Evolutionary conservation across 2,888 invertebrate genomes (phyloP), one percentile per base, ranked within the genome.

Genomic region (Digitonthophagus gazella): DNA sequence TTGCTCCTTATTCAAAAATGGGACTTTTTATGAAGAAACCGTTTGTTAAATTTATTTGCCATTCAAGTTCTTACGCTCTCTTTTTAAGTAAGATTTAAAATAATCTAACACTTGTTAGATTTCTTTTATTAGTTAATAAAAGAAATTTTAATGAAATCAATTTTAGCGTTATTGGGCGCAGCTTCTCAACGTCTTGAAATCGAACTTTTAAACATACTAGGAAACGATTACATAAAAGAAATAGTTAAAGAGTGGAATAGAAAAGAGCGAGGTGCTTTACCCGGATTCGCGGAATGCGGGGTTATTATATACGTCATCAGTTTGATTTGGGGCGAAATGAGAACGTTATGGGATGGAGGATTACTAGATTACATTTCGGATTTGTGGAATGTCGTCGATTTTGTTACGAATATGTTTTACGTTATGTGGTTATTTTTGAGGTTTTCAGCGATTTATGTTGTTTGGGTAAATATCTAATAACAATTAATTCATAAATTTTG

Each of bases 321-420:
- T 86, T 86, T 98, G 69, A 93, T 98, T 76, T 96, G 96, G 90
- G 92, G 93, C 28, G 98, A 99, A 86, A 91, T 98, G 73, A 90
- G 94, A 80, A 88, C 96, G 2, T 83, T 99, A 6, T 98, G 97
- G 92, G 88, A 91, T 1, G 93, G 93, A 67, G 98, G 98, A 0
- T 83, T 98, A 4, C 84, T 91, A 75, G 97, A 97, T 74, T 99
- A 99, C 80, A 88, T 95, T 58, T 92, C 92, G 74, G 98, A 99
- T 82, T 88, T 98, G 73, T 99, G 98, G 98, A 98, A 99, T 81
- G 95, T 98, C 71, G 93, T 98, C 2, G 98, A 98, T 83, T 98
- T 98, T 80, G 93, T 97, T 76, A 98, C 98, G 4, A 98, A 98
- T 81, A 90, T 93, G 76, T 93, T 98, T 77, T 99, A 98, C 80